A percentile compares a stretch with the other conserved stretches of the same genome.
These are phyloP conservation scores for Mus pahari DNA, from an alignment of 2,113 vertebrate species.

Conservation along the genomic window DNA sequence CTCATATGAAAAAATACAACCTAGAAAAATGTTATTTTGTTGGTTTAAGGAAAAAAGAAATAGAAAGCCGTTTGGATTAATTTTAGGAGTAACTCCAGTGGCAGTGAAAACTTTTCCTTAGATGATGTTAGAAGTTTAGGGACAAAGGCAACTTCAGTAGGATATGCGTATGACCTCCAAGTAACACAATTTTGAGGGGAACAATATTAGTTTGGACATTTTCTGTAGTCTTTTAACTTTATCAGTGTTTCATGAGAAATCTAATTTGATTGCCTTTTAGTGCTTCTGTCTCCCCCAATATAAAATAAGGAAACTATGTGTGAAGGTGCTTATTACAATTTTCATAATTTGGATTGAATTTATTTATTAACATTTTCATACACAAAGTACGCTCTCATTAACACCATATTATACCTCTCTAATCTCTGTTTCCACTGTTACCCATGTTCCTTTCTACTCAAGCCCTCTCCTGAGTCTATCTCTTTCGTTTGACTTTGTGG, in stretches of 20 bases:
- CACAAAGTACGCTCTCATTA: neutral
- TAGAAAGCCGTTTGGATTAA: conserved; percentile 38
- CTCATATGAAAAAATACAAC: conserved; percentile 36
- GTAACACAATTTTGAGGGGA: neutral
- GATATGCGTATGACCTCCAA: neutral
- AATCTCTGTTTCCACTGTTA: neutral
- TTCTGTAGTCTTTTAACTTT: conserved; percentile 36
- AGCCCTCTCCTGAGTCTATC: neutral
- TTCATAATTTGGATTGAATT: neutral
- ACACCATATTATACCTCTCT: neutral
- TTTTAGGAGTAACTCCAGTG: conserved; percentile 12
- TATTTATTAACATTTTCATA: neutral
- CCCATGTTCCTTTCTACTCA: neutral
- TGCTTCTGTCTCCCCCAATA: neutral
- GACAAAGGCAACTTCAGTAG: neutral
- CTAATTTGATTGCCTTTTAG: neutral
- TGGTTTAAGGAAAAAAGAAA: conserved; percentile 54
- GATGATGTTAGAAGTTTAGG: neutral
- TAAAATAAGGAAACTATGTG: neutral
- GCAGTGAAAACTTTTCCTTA: neutral
- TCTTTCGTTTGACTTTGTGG: neutral
- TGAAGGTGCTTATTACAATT: neutral
- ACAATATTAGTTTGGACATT: neutral
- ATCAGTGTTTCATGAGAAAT: neutral
- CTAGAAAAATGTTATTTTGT: conserved; percentile 38